Evolutionary conservation across 2,113 vertebrate genomes (phyloP).

Genomic region (Quiscalus mexicanus): DNA sequence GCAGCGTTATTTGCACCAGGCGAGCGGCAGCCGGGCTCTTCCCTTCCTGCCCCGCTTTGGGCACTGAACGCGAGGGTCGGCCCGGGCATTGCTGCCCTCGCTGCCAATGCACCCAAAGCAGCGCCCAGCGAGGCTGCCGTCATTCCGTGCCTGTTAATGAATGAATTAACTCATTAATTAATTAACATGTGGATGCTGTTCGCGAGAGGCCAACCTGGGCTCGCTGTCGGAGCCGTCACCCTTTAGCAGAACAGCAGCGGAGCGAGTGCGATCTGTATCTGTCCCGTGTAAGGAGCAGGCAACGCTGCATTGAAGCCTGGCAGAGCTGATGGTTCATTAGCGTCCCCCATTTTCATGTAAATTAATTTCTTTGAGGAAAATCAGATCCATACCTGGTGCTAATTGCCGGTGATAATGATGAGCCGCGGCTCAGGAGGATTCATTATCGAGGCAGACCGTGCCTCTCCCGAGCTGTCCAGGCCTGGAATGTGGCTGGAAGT

Average conservation of each 20-base stretch:
- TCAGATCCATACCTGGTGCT: background rate
- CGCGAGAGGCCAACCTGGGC: background rate
- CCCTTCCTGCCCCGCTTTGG: fast-evolving
- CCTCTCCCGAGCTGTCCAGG: background rate
- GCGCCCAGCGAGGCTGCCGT: background rate
- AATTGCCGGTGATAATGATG: background rate
- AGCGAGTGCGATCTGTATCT: background rate
- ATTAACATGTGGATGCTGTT: background rate
- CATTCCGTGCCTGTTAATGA: background rate
- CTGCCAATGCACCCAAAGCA: fast-evolving
- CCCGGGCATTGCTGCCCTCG: fast-evolving
- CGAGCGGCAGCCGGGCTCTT: background rate
- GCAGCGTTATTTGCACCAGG: background rate
- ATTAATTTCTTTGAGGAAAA: constrained; percentile 36
- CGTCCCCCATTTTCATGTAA: constrained; percentile 4
- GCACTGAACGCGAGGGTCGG: too few species aligned
- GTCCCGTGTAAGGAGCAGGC: background rate
- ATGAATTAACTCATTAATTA: background rate
- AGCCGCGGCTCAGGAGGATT: background rate
- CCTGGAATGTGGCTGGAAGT: background rate
- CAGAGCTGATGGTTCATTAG: background rate
- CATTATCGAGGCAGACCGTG: background rate
- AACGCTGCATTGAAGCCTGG: background rate
- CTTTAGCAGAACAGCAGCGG: background rate
- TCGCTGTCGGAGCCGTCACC: background rate